These are phyloP conservation scores for Xestia rhomboidea DNA, from an alignment of 2,888 invertebrate genomes.

Conservation along the genomic window DNA sequence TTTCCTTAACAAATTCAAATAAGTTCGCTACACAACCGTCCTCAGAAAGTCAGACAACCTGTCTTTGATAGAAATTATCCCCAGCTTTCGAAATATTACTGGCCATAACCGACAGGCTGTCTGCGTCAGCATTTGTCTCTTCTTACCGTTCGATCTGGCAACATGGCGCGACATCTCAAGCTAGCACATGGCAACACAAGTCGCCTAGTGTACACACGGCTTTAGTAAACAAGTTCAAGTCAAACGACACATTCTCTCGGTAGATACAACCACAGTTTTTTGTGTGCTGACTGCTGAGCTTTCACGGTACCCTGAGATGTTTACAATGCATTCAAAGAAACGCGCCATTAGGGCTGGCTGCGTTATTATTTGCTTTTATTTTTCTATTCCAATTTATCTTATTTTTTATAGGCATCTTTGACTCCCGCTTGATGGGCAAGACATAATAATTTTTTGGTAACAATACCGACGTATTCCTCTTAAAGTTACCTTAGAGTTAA, in stretches of 20 bases:
- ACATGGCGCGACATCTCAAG: not conserved
- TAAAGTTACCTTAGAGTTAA: too few species aligned
- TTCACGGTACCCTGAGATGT: conserved; percentile 59
- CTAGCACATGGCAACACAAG: not conserved
- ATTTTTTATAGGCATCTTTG: not conserved
- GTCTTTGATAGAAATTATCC: too few species aligned
- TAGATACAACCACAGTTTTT: conserved; percentile 56
- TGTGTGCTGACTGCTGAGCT: conserved; percentile 53
- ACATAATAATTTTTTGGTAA: not conserved
- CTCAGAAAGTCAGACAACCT: not conserved
- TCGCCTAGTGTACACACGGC: conserved; percentile 32
- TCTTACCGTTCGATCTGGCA: not conserved
- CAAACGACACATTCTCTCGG: conserved; percentile 62
- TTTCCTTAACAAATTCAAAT: not conserved
- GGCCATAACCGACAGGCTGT: not conserved
- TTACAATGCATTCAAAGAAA: conserved; percentile 64
- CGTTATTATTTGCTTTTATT: not conserved
- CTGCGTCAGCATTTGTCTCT: not conserved
- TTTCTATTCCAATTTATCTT: not conserved
- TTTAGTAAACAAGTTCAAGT: conserved; percentile 53
- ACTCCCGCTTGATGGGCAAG: too few species aligned
- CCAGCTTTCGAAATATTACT: not conserved
- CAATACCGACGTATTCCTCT: not conserved
- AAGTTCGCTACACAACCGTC: not conserved
- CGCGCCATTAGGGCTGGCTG: conserved; percentile 39